Conservation (phyloP, 2,888 invertebrate species). For the Sinhomidia bicolor region DNA sequence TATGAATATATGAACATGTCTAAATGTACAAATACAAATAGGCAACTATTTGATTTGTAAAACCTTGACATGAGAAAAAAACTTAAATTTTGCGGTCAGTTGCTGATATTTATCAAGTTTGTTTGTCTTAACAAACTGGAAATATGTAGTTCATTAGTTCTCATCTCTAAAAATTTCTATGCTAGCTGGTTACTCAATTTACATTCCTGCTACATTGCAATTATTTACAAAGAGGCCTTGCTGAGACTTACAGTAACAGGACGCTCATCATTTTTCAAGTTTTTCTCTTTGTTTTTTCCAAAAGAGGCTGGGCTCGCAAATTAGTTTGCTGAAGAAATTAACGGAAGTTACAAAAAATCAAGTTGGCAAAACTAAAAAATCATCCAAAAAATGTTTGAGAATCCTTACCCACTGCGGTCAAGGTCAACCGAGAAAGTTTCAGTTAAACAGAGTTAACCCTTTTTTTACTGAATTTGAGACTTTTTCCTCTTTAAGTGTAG, state of each 20-base stretch:
- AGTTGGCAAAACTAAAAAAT: neutral
- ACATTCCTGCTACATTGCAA: neutral
- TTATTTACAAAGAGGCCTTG: neutral
- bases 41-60: too few species aligned
- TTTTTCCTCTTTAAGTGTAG: constrained; percentile 4
- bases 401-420: constrained; percentile 30
- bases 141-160: constrained; percentile 27
- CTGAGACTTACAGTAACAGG: neutral
- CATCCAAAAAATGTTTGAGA: neutral
- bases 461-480: constrained; percentile 42
- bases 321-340: constrained; percentile 27
- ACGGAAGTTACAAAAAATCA: constrained; percentile 34
- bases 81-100: neutral
- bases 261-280: neutral
- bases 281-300: neutral
- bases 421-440: constrained; percentile 56
- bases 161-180: neutral
- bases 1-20: too few species aligned
- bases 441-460: neutral
- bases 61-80: neutral
- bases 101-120: neutral
- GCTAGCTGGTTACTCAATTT: neutral
- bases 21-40: too few species aligned
- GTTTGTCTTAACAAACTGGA: neutral
- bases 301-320: neutral